Conservation (phyloP, 1,140 invertebrate genomes). For the Pectinophora gossypiella region DNA sequence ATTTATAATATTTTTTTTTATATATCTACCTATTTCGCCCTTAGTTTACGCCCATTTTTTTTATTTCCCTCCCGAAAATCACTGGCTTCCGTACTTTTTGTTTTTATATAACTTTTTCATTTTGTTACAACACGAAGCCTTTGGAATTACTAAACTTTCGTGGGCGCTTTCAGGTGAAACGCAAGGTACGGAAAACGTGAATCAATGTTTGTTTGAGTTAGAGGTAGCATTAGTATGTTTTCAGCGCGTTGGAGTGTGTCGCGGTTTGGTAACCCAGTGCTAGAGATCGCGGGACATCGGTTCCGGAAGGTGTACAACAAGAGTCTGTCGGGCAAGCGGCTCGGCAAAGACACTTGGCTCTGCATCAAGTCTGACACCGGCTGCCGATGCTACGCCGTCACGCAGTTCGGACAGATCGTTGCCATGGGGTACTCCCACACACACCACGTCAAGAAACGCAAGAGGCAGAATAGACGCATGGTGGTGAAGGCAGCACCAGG, state of each 20-base stretch:
- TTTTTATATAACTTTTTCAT: no score
- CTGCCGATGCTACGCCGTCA: conserved; percentile 44
- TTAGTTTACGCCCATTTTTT: no score
- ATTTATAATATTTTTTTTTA: no score
- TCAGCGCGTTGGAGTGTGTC: conserved; percentile 50
- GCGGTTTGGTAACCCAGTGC: conserved; percentile 47
- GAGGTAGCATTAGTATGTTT: conserved; percentile 31
- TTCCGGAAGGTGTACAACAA: conserved; percentile 23
- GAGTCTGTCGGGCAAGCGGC: not conserved
- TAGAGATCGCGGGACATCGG: conserved; percentile 42
- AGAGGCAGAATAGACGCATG: conserved; percentile 1
- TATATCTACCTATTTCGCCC: no score
- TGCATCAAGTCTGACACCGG: conserved; percentile 61
- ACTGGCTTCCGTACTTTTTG: no score
- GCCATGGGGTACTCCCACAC: conserved; percentile 29
- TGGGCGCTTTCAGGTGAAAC: no score
- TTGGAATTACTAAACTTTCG: no score
- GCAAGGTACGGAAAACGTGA: no score
- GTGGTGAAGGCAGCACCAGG: not conserved
- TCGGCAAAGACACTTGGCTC: conserved; percentile 30
- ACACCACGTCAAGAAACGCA: conserved; percentile 25
- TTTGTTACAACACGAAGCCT: no score
- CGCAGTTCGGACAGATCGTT: conserved; percentile 26
- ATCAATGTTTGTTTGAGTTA: not conserved
- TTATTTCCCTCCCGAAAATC: no score